Percentiles rank a stretch among this genome's conserved stretches.
phyloP scores from a whole-genome alignment of 1,140 invertebrate species.

The Aphis craccivora region DNA sequence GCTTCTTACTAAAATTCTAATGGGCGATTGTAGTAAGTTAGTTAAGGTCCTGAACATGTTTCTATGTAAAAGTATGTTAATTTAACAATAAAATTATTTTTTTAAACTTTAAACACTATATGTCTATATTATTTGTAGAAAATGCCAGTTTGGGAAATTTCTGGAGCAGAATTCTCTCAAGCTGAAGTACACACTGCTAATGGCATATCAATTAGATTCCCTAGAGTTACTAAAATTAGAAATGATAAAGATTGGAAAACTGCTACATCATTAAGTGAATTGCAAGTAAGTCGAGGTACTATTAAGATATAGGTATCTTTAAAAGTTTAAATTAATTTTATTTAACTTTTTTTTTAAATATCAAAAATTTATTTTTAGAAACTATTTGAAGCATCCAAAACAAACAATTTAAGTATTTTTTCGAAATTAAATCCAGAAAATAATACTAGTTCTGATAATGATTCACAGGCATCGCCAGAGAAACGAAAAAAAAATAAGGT shows the following conservation, averaged over 20 bases:
- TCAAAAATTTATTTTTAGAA: slow-evolving; percentile 16
- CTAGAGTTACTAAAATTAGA: slow-evolving; percentile 83
- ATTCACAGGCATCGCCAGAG: background rate
- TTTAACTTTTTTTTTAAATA: background rate
- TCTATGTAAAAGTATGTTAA: no score
- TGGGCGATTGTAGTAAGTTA: no score
- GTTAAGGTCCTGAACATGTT: no score
- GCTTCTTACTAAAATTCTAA: no score
- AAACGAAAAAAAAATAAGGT: slow-evolving; percentile 31
- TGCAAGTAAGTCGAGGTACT: slow-evolving; percentile 65
- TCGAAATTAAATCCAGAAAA: background rate
- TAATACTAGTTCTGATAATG: background rate
- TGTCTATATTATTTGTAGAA: background rate
- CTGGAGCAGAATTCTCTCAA: slow-evolving; percentile 90
- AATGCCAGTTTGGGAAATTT: slow-evolving; percentile 90
- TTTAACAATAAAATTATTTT: no score
- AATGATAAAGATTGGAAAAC: slow-evolving; percentile 85
- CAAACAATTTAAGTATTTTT: slow-evolving; percentile 32
- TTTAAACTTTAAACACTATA: no score
- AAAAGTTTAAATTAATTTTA: background rate
- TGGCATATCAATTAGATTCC: slow-evolving; percentile 92
- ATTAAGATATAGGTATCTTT: background rate
- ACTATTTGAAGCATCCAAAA: slow-evolving; percentile 14
- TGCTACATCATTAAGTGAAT: slow-evolving; percentile 80
- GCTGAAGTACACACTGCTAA: slow-evolving; percentile 87